Percentiles rank a stretch among this genome's conserved stretches.
These are phyloP conservation scores for Herminia tarsipennalis DNA, from an alignment of 2,888 invertebrate species.

Conservation along the genomic window DNA sequence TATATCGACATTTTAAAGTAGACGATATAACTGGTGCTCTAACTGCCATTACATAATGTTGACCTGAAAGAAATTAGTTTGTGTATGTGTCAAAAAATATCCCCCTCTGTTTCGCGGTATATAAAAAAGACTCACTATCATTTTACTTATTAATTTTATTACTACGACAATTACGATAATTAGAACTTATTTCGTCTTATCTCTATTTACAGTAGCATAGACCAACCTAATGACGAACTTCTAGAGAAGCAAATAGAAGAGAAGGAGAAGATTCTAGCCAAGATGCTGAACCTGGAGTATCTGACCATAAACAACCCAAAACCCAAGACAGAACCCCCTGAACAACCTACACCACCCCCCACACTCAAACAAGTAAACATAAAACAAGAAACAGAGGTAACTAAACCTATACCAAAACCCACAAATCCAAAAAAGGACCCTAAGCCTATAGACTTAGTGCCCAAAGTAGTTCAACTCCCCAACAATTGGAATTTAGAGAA, in stretches of 20 bases:
- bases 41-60: too few species aligned
- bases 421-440: slow-evolving; percentile 30
- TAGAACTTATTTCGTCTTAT: background rate
- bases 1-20: too few species aligned
- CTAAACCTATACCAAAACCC: slow-evolving; percentile 20
- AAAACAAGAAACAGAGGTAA: slow-evolving; percentile 19
- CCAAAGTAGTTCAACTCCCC: slow-evolving; percentile 82
- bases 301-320: slow-evolving; percentile 60
- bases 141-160: background rate
- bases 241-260: slow-evolving; percentile 90
- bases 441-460: slow-evolving; percentile 64
- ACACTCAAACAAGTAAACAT: slow-evolving; percentile 25
- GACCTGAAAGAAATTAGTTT: too few species aligned
- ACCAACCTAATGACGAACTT: slow-evolving; percentile 86
- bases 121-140: too few species aligned
- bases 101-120: too few species aligned
- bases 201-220: slow-evolving; percentile 68
- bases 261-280: slow-evolving; percentile 90
- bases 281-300: slow-evolving; percentile 87
- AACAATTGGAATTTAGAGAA: slow-evolving; percentile 86
- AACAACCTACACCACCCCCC: slow-evolving; percentile 10
- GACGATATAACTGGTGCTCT: too few species aligned
- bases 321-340: slow-evolving; percentile 15
- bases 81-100: too few species aligned
- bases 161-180: too few species aligned